phyloP scores from a whole-genome alignment of 2,888 invertebrate genomes.

The Oeneis ivallda region DNA sequence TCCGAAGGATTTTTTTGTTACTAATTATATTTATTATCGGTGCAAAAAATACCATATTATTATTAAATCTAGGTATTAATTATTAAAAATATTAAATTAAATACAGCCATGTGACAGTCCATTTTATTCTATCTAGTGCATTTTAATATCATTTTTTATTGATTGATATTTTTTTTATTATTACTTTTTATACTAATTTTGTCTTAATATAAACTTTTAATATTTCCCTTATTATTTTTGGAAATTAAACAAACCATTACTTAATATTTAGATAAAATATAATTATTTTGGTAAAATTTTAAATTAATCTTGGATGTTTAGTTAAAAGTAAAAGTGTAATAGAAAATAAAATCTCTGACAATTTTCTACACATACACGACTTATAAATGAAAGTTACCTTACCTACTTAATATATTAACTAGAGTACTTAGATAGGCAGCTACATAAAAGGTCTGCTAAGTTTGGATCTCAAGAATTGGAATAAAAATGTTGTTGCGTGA shows the following conservation, averaged over 20 bases:
- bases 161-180: neutral
- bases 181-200: neutral
- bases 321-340: neutral
- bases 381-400: neutral
- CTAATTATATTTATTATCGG: constrained; percentile 49
- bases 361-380: neutral
- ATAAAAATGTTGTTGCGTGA: constrained; percentile 4
- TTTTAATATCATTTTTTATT: neutral
- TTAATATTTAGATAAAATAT: neutral
- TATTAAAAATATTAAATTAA: constrained; percentile 18
- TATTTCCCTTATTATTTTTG: neutral
- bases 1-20: constrained; percentile 61
- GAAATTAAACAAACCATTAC: neutral
- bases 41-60: constrained; percentile 36
- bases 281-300: neutral
- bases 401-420: neutral
- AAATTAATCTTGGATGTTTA: no score
- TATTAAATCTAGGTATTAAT: constrained; percentile 27
- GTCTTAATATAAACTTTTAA: neutral
- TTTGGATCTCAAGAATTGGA: neutral
- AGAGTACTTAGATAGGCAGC: neutral
- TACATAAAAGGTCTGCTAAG: neutral
- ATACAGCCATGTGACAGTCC: constrained; percentile 27
- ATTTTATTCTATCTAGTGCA: constrained; percentile 16
- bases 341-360: neutral